Evolutionary conservation across 2,797 vertebrate genomes (phyloP).

Genomic region (Thripadectes ignobilis): DNA sequence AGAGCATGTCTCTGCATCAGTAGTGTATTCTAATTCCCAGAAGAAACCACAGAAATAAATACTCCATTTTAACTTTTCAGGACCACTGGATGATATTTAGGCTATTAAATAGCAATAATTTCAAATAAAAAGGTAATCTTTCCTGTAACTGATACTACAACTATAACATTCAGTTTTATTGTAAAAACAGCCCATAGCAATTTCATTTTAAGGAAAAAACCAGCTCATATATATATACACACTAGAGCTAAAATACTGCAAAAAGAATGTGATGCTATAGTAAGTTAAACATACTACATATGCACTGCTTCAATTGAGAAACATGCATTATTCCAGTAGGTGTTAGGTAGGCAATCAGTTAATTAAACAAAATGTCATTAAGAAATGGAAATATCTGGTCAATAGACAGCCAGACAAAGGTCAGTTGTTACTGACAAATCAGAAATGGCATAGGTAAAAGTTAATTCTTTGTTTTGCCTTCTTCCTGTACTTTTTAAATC

Average conservation of each 20-base stretch:
- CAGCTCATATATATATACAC: not conserved
- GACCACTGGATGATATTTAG: not conserved
- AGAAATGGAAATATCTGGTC: not conserved
- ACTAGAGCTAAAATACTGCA: not conserved
- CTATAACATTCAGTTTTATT: not conserved
- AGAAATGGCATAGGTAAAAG: not conserved
- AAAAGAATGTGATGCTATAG: not conserved
- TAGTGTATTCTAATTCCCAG: not conserved
- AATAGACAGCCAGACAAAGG: not conserved
- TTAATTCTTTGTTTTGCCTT: not conserved
- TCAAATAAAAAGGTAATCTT: slow-evolving; percentile 9
- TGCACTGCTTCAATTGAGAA: not conserved
- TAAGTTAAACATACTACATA: not conserved
- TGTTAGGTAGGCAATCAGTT: not conserved
- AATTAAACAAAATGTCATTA: not conserved
- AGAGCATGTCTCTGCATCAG: not conserved
- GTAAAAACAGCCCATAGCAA: not conserved
- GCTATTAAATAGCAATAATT: slow-evolving; percentile 4
- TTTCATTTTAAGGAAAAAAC: not conserved
- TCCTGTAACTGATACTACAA: not conserved
- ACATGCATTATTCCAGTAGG: not conserved
- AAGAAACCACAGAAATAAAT: not conserved
- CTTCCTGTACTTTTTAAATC: not conserved
- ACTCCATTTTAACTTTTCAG: not conserved
- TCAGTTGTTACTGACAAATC: not conserved